Evolutionary conservation across 2,888 invertebrate genomes (phyloP), one percentile per base, ranked within the genome.

Genomic region (Myathropa florea): DNA sequence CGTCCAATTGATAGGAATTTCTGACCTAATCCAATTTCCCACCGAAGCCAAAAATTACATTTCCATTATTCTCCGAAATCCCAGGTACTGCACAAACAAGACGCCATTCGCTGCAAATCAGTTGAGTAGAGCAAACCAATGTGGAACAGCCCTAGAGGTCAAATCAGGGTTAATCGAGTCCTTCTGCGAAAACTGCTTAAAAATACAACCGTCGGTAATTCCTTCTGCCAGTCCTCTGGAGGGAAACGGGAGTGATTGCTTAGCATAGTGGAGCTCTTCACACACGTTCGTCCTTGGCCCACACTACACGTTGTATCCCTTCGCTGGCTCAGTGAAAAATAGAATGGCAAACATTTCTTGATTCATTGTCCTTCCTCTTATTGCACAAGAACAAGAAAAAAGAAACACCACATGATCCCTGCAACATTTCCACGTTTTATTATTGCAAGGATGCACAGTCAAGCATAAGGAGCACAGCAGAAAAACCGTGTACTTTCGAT

Each of bases 391-490:
- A 60, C 65, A 61, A 70, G 3, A 39, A 21, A 21, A 30, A 63
- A 39, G 24, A 59, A 18, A 33, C 26, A 57, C 33, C n/a, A 59
- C 18, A 33, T 9, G 4, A 30, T 61, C 7, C 30, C 33, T 71
- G 68, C 70, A 84, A 75, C 39, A 75, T 65, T 71, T 75, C 61
- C 33, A 26, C 70, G 28, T 75, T 75, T 53, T 10, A 71, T 64
- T 67, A 63, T 75, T 75, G 64, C 65, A 75, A 70, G 53, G 60
- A 75, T 83, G 68, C 79, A 83, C 14, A 76, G 46, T 12, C 39
- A 28, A 61, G 64, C 23, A 63, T 24, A 72, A 60, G 71, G n/a
- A 65, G 18, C 14, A 59, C 24, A 36, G 18, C 7, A 7, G 46
- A 18, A 46, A 39, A 39, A 70, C 7, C 14, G n/a, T 6, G 30